Percentiles rank a stretch among this genome's conserved stretches.
Evolutionary conservation across 2,113 vertebrate genomes (phyloP).

Genomic region (Taxidea taxus): DNA sequence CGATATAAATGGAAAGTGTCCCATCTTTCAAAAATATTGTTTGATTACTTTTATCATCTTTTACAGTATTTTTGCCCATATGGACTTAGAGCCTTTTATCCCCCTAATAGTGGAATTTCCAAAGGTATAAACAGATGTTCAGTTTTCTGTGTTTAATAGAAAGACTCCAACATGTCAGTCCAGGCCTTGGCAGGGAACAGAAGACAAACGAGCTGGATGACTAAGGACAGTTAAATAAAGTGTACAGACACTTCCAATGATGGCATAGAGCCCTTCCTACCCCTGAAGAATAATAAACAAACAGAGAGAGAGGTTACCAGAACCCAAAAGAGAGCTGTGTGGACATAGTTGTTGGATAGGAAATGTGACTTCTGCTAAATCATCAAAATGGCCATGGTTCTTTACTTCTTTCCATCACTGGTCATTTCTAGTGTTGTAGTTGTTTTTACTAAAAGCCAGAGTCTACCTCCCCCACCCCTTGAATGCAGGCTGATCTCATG

Average conservation of each 20-base stretch:
- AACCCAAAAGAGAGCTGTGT: neutral
- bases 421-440: neutral
- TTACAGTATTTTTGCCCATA: neutral
- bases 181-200: neutral
- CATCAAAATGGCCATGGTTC: neutral
- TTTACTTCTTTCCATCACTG: neutral
- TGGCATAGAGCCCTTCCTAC: neutral
- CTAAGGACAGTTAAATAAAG: neutral
- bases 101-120: neutral
- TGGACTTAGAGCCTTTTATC: neutral
- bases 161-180: neutral
- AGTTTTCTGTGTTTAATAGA: neutral
- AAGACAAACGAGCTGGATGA: neutral
- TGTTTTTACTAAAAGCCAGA: neutral
- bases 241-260: neutral
- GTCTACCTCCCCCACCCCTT: neutral
- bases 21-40: neutral
- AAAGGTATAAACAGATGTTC: neutral
- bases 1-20: neutral
- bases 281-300: neutral
- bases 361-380: neutral
- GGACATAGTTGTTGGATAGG: neutral
- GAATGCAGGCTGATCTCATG: neutral
- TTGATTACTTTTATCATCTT: neutral
- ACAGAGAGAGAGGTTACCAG: neutral